Conservation (phyloP, 2,888 invertebrate species). For the Clitarchus hookeri region DNA sequence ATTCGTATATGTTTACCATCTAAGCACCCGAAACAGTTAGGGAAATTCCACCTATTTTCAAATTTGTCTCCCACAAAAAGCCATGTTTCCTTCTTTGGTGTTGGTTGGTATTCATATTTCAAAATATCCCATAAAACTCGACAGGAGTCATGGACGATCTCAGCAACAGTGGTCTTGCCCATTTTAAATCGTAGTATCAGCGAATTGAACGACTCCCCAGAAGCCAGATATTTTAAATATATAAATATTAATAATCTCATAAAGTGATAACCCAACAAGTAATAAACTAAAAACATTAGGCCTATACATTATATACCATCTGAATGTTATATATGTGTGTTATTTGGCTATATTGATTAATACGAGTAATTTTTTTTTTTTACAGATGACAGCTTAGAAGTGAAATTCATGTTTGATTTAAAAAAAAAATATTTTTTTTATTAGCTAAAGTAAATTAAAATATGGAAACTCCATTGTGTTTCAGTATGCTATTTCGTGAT, state of each 20-base stretch:
- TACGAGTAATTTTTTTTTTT: no score
- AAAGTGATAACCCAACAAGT: not conserved
- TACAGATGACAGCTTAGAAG: no score
- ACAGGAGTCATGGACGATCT: not conserved
- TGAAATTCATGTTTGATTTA: no score
- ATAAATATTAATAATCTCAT: not conserved
- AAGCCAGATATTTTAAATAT: not conserved
- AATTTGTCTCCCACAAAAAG: not conserved
- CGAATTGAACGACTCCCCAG: not conserved
- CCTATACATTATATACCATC: no score
- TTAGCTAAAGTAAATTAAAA: no score
- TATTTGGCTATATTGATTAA: no score
- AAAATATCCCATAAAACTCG: not conserved
- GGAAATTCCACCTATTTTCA: not conserved
- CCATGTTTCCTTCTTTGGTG: not conserved
- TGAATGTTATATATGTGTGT: no score
- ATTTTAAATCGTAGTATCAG: not conserved
- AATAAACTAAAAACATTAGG: not conserved
- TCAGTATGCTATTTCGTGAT: no score
- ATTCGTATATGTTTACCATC: not conserved
- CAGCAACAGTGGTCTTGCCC: not conserved
- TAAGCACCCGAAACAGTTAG: not conserved
- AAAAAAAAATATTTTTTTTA: no score
- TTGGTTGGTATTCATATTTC: not conserved
- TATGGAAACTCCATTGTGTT: no score